phyloP scores from a whole-genome alignment of 2,888 invertebrate species.

The Spodoptera picta region DNA sequence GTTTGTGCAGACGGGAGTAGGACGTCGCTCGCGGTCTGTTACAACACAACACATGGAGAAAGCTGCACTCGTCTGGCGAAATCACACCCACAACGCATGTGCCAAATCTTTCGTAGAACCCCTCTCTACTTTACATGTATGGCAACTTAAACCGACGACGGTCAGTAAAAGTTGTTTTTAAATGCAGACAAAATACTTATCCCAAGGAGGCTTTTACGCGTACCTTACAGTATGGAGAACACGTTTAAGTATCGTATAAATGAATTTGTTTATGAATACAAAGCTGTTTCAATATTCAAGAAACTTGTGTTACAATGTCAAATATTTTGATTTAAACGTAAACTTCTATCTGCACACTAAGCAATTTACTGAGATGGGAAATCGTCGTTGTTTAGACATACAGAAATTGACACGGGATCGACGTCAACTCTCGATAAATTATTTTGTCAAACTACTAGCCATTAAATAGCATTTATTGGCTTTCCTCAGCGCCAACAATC shows the following conservation, averaged over 20 bases:
- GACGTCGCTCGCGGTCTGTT: conserved; percentile 61
- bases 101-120: conserved; percentile 81
- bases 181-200: conserved; percentile 55
- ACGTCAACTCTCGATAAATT: conserved; percentile 7
- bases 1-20: conserved; percentile 50
- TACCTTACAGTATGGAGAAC: conserved; percentile 3
- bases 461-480: conserved; percentile 9
- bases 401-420: not conserved
- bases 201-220: conserved; percentile 56
- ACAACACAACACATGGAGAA: conserved; percentile 83
- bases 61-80: conserved; percentile 83
- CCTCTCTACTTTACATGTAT: conserved; percentile 69
- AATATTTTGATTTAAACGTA: not conserved
- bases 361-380: not conserved
- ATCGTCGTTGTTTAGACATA: not conserved
- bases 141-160: conserved; percentile 67
- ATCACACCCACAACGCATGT: conserved; percentile 84
- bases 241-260: no score
- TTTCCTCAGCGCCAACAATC: conserved; percentile 7
- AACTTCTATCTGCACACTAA: not conserved
- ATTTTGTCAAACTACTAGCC: conserved; percentile 3
- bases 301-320: no score
- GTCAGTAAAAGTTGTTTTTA: conserved; percentile 81
- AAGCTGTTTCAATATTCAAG: no score
- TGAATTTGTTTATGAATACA: no score